Evolutionary conservation across 2,888 invertebrate species (phyloP).

Genomic region (Helicoverpa assulta): DNA sequence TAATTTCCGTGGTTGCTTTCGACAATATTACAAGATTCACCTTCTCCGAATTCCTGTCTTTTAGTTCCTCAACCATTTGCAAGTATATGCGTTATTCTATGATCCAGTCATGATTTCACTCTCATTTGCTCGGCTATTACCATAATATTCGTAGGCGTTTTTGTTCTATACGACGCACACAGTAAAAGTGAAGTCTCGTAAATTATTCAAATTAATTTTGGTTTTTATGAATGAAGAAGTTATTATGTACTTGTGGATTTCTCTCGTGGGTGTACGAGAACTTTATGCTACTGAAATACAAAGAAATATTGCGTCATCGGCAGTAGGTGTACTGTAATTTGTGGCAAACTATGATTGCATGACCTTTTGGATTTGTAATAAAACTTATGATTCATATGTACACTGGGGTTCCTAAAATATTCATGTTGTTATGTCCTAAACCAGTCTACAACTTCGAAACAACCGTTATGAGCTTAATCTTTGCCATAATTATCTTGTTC

Average conservation of each 20-base stretch:
- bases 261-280: slow-evolving; percentile 12
- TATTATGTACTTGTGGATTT: slow-evolving; percentile 16
- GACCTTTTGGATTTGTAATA: slow-evolving; percentile 3
- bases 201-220: slow-evolving; percentile 33
- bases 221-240: slow-evolving; percentile 36
- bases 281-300: slow-evolving; percentile 11
- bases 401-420: slow-evolving; percentile 4
- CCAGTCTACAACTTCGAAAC: slow-evolving; percentile 3
- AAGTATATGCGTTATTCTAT: slow-evolving; percentile 53
- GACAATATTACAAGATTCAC: not conserved
- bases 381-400: slow-evolving; percentile 20
- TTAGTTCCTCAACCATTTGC: slow-evolving; percentile 26
- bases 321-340: not conserved
- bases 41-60: slow-evolving; percentile 24
- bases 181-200: slow-evolving; percentile 54
- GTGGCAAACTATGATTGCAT: not conserved
- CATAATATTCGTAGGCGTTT: slow-evolving; percentile 56
- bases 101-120: slow-evolving; percentile 62
- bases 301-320: slow-evolving; percentile 4
- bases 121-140: slow-evolving; percentile 56
- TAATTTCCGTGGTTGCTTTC: no score
- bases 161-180: slow-evolving; percentile 44
- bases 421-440: slow-evolving; percentile 1
- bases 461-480: not conserved
- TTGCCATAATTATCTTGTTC: not conserved